These are phyloP conservation scores for Sympetrum striolatum DNA, from an alignment of 2,888 invertebrate genomes.

Conservation along the genomic window DNA sequence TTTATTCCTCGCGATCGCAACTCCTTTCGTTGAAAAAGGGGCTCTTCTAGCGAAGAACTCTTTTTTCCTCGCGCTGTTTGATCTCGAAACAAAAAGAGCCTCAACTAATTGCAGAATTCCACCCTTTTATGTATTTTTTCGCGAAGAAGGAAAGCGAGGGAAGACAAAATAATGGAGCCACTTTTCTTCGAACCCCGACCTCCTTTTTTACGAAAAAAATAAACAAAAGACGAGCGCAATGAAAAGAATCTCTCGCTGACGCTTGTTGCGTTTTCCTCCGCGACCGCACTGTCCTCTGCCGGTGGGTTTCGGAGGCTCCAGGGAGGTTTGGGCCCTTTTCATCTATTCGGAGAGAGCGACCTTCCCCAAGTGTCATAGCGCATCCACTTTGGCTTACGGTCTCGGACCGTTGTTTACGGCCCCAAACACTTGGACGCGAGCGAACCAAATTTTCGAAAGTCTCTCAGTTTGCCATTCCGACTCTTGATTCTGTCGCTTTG, in stretches of 20 bases:
- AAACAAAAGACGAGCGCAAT: neutral
- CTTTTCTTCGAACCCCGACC: neutral
- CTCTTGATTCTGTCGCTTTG: neutral
- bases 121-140: neutral
- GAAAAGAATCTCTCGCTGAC: neutral
- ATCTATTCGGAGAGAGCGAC: neutral
- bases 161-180: neutral
- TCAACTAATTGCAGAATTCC: neutral
- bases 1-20: neutral
- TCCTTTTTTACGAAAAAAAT: neutral
- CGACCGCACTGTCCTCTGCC: neutral
- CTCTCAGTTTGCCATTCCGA: neutral
- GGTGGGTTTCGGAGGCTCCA: neutral
- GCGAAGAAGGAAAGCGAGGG: neutral
- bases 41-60: neutral
- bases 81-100: neutral
- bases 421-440: neutral
- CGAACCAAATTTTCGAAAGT: neutral
- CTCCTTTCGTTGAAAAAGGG: neutral
- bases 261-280: neutral
- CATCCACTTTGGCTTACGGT: too few relatives aligned
- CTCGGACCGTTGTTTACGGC: too few relatives aligned
- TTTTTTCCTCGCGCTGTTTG: neutral
- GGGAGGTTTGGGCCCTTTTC: too few relatives aligned
- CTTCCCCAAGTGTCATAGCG: neutral